phyloP scores from a whole-genome alignment of 2,797 vertebrate species.

The Esox lucius region DNA sequence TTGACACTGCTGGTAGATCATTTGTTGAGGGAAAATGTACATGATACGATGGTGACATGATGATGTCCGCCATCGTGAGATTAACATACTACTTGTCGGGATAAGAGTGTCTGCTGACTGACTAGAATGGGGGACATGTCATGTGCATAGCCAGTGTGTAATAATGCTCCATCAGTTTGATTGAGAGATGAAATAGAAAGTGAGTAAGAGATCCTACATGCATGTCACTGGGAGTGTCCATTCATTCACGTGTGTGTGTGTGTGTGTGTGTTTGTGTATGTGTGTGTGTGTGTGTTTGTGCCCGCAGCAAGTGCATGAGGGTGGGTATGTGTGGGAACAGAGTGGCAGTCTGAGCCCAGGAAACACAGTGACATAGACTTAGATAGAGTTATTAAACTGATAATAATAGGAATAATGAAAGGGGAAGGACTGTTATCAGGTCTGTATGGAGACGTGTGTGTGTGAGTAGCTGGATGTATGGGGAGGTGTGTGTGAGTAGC shows the following conservation, averaged over 20 bases:
- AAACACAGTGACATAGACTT: slow-evolving; percentile 66
- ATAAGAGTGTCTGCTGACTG: too few species aligned
- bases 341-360: slow-evolving; percentile 42
- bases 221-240: slow-evolving; percentile 14
- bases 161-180: neutral
- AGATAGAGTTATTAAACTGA: slow-evolving; percentile 57
- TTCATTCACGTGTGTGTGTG: slow-evolving; percentile 21
- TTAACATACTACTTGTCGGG: too few species aligned
- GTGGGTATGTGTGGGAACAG: slow-evolving; percentile 52
- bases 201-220: neutral
- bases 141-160: slow-evolving; percentile 34
- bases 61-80: too few species aligned
- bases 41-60: too few species aligned
- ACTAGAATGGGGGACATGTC: slow-evolving; percentile 13
- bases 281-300: neutral
- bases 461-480: slow-evolving; percentile 26
- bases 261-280: slow-evolving; percentile 15
- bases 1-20: too few species aligned
- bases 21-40: slow-evolving; percentile 26
- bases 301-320: slow-evolving; percentile 31
- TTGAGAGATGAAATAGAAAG: neutral
- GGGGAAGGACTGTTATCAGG: slow-evolving; percentile 41
- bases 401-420: slow-evolving; percentile 46
- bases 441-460: slow-evolving; percentile 6
- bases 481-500: slow-evolving; percentile 22